Evolutionary conservation across 2,888 invertebrate species (phyloP), one percentile per base, ranked within the genome.

Genomic region (Aphelenchoides bicaudatus): DNA sequence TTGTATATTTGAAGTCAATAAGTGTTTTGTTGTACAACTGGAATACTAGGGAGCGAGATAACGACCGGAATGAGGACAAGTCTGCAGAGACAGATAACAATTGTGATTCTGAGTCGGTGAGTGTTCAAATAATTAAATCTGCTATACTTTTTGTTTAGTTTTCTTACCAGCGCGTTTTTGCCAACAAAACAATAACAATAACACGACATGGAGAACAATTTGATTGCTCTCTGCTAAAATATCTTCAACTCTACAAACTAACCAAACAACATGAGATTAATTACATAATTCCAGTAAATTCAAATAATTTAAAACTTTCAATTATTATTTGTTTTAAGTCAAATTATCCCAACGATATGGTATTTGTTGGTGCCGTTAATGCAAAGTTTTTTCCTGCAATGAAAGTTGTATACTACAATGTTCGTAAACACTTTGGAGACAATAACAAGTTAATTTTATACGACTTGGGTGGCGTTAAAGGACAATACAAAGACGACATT

Each of bases 381-480:
- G n/a, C n/a, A n/a, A n/a, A n/a, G n/a, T 52, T 27, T 62, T n/a
- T 34, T 6, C 10, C 34, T 0, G 3, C 62, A 1, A 29, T 50
- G 13, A 2, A 47, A 21, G 62, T 59, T 16, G 62, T 46, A 13
- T 63, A 62, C 46, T 34, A 39, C n/a, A 46, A 28, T 28, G 43
- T 62, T 25, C 48, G 59, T 30, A 19, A 53, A n/a, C 29, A 66
- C 25, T 62, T 62, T 51, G 59, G 59, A 1, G 37, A 25, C n/a
- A 46, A 57, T 8, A 34, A 59, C 21, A 47, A 34, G 27, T 63
- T 62, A 21, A 37, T 62, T 43, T 55, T 63, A 19, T 62, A 62
- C 30, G 62, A 62, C 19, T 39, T 62, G 8, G 62, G 65, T 25
- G 46, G 53, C 23, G 43, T 57, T 10, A 34, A 30, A 8, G 63